These are phyloP conservation scores for Nyctereutes procyonoides DNA, from an alignment of 2,113 vertebrate genomes.

Conservation along the genomic window DNA sequence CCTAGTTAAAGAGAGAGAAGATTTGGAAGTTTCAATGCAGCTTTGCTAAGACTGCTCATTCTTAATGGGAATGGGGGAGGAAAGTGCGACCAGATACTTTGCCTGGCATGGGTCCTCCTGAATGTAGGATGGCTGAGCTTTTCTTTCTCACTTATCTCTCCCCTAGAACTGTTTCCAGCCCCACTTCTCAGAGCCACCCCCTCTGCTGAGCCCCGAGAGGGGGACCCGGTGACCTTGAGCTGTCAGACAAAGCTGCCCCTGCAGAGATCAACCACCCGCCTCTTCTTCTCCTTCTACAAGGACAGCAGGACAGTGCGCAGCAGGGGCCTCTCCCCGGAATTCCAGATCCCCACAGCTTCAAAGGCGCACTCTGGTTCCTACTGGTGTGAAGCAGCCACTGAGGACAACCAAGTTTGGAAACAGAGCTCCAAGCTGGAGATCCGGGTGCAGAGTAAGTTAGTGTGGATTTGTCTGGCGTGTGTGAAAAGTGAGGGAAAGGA, in stretches of 20 bases:
- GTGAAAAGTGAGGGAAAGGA: not conserved
- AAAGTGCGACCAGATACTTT: not conserved
- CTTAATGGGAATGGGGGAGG: not conserved
- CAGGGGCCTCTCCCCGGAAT: slow-evolving; percentile 33
- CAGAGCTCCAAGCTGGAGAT: slow-evolving; percentile 64
- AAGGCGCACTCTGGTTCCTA: slow-evolving; percentile 71
- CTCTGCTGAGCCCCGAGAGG: slow-evolving; percentile 52
- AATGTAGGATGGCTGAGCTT: not conserved
- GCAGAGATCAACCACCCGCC: slow-evolving; percentile 50
- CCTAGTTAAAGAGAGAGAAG: not conserved
- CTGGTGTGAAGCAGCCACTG: slow-evolving; percentile 75
- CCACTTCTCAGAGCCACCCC: slow-evolving; percentile 68
- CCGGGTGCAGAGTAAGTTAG: slow-evolving; percentile 63
- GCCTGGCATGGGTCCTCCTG: not conserved
- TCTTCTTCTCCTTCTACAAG: slow-evolving; percentile 79
- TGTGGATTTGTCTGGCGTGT: not conserved
- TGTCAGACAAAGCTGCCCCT: slow-evolving; percentile 73
- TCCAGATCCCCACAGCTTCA: slow-evolving; percentile 22
- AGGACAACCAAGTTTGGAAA: slow-evolving; percentile 66
- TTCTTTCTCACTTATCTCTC: not conserved
- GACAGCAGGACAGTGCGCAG: not conserved
- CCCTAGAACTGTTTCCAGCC: slow-evolving; percentile 71
- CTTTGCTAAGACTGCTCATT: not conserved
- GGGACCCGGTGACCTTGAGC: slow-evolving; percentile 67
- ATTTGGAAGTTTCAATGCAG: not conserved